phyloP scores from a whole-genome alignment of 2,888 invertebrate genomes.

The Lottia gigantea region DNA sequence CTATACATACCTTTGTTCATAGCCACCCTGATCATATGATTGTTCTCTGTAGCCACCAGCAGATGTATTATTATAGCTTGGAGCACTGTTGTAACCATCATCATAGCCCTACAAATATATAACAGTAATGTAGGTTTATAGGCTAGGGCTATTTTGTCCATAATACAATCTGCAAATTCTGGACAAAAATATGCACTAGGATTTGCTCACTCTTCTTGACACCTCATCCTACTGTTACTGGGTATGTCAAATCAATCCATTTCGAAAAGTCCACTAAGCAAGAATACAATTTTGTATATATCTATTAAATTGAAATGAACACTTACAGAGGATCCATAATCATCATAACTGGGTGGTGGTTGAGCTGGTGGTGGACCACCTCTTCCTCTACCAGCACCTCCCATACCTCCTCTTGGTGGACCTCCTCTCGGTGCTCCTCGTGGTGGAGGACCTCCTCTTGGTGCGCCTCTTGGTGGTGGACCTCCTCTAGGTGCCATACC shows the following conservation, averaged over 20 bases:
- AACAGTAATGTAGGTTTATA: not conserved
- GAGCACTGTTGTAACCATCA: slow-evolving; percentile 28
- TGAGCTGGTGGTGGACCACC: slow-evolving; percentile 27
- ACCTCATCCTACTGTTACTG: too few relatives aligned
- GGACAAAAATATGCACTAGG: too few relatives aligned
- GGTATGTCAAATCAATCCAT: too few relatives aligned
- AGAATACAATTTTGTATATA: too few relatives aligned
- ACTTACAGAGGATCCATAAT: slow-evolving; percentile 26
- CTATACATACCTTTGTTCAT: slow-evolving; percentile 20
- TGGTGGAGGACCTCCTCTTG: slow-evolving; percentile 32
- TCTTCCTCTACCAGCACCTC: slow-evolving; percentile 31
- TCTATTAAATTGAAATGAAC: not conserved
- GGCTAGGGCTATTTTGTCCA: too few relatives aligned
- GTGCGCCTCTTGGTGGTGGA: slow-evolving; percentile 24
- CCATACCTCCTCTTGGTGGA: slow-evolving; percentile 35
- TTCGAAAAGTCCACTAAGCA: too few relatives aligned
- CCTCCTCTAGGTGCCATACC: slow-evolving; percentile 22
- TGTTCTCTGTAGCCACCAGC: slow-evolving; percentile 21
- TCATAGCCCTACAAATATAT: slow-evolving; percentile 24
- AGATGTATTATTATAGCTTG: slow-evolving; percentile 12
- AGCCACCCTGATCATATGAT: slow-evolving; percentile 14
- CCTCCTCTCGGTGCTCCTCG: slow-evolving; percentile 25
- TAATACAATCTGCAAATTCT: too few relatives aligned
- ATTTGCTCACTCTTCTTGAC: too few relatives aligned
- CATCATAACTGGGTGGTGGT: slow-evolving; percentile 25